Percentiles rank a stretch among this genome's conserved stretches.
phyloP scores from a whole-genome alignment of 2,113 vertebrate species.

The Scomber colias region DNA sequence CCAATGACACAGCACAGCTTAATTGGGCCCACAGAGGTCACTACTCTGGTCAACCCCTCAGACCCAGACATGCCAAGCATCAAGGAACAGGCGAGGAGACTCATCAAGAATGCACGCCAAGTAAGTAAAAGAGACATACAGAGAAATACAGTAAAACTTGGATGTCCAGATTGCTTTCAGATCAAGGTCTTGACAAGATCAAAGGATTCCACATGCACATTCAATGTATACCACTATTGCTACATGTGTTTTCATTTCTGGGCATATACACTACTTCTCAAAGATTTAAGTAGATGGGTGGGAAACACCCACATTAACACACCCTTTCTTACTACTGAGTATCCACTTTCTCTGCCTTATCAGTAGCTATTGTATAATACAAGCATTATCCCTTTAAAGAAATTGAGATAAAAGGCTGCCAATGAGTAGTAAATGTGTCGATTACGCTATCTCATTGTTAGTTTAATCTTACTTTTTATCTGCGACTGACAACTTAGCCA shows the following conservation, averaged over 20 bases:
- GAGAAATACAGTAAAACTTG: constrained; percentile 5
- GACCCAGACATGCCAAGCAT: constrained; percentile 94
- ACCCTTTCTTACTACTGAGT: neutral
- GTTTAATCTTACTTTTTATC: constrained; percentile 39
- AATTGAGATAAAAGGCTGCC: neutral
- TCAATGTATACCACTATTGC: neutral
- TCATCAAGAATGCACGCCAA: constrained; percentile 95
- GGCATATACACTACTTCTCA: neutral
- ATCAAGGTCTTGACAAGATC: neutral
- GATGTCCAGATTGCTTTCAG: constrained; percentile 4
- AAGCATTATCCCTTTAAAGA: constrained; percentile 1
- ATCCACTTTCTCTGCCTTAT: constrained; percentile 4
- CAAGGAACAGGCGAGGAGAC: constrained; percentile 94
- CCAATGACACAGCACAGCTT: constrained; percentile 90
- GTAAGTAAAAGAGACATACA: constrained; percentile 77
- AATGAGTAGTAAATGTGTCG: constrained; percentile 1
- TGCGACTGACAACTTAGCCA: constrained; percentile 25
- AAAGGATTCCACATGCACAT: neutral
- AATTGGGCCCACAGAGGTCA: constrained; percentile 94
- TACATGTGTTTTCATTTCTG: neutral
- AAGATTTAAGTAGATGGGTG: neutral
- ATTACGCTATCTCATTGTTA: neutral
- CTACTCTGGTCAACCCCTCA: constrained; percentile 93
- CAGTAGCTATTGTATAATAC: neutral
- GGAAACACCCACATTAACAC: neutral